These are phyloP conservation scores for Stenodera caucasica DNA, from an alignment of 2,888 invertebrate genomes.

Conservation along the genomic window DNA sequence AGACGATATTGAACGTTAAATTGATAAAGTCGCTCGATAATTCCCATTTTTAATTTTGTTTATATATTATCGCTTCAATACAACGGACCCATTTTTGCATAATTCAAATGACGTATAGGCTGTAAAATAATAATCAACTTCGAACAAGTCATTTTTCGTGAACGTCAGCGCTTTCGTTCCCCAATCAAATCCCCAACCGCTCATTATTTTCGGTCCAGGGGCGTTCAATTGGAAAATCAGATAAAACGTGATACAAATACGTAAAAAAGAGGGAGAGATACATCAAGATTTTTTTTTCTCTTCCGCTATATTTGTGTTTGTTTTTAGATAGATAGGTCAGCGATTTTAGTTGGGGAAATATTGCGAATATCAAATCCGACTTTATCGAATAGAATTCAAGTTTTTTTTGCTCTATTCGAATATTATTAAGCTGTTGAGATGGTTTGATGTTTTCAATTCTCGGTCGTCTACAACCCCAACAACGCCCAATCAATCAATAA, in stretches of 20 bases:
- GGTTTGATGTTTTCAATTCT: too few species aligned
- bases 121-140: neutral
- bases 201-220: conserved; percentile 36
- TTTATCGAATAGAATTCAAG: neutral
- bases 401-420: too few species aligned
- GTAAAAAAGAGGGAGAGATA: conserved; percentile 25
- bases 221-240: conserved; percentile 41
- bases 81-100: neutral
- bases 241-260: conserved; percentile 41
- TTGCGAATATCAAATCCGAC: neutral
- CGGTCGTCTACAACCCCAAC: too few species aligned
- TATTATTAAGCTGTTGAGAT: too few species aligned
- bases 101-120: conserved; percentile 1
- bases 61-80: too few species aligned
- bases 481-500: neutral
- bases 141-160: conserved; percentile 11
- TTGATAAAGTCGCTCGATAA: neutral
- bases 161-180: conserved; percentile 22
- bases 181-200: conserved; percentile 28
- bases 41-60: neutral
- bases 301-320: neutral
- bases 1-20: neutral
- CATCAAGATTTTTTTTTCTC: too few species aligned
- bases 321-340: conserved; percentile 1
- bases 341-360: neutral